phyloP scores from a whole-genome alignment of 2,888 invertebrate species.

The Globia sparganii region DNA sequence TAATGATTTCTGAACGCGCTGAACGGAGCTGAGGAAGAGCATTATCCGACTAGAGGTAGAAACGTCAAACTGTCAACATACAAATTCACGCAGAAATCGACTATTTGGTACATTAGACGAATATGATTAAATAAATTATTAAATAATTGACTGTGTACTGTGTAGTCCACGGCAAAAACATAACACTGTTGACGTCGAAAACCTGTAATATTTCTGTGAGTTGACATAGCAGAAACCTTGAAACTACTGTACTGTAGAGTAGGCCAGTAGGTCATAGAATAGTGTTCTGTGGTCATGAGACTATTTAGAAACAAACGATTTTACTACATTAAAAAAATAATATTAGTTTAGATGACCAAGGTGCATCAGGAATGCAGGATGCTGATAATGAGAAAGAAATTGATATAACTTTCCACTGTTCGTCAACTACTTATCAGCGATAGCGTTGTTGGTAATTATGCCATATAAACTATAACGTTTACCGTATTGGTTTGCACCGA shows the following conservation, averaged over 20 bases:
- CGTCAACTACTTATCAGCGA: neutral
- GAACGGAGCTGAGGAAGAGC: constrained; percentile 14
- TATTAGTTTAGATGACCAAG: neutral
- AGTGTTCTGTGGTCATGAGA: no score
- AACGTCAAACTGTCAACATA: neutral
- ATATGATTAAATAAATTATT: neutral
- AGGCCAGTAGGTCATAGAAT: no score
- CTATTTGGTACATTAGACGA: neutral
- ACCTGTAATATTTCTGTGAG: neutral
- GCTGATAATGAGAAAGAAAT: neutral
- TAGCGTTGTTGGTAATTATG: neutral
- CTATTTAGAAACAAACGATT: neutral
- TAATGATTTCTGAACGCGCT: constrained; percentile 22
- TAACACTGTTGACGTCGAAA: no score
- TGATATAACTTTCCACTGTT: neutral
- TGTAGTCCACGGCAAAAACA: no score
- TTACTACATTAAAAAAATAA: neutral
- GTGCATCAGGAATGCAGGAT: neutral
- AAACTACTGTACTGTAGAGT: neutral
- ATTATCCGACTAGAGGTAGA: neutral
- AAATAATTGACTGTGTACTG: neutral
- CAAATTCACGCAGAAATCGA: neutral
- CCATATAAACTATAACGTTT: neutral
- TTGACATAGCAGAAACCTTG: neutral
- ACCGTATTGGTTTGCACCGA: neutral